Evolutionary conservation across 2,113 vertebrate genomes (phyloP), one percentile per base, ranked within the genome.

Genomic region (Riparia riparia): DNA sequence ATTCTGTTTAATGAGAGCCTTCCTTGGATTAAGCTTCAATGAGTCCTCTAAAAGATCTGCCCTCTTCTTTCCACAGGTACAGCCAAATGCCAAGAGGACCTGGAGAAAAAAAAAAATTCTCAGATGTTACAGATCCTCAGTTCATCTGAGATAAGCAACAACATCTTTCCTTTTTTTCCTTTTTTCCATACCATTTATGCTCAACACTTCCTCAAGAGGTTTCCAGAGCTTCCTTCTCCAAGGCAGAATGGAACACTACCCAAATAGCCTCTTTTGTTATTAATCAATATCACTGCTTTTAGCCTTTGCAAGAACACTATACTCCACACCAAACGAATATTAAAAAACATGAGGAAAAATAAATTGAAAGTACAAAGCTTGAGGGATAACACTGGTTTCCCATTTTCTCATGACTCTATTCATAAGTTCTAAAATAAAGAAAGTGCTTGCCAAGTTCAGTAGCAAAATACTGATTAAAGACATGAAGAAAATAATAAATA

Each of bases 201-300:
- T 76, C 47, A 22, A 82, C 34, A 22, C 15, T 79, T 86, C 61
- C 57, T 85, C 53, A 72, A 91, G 69, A 85, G 58, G 28, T 60
- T 64, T 71, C 53, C 61, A 82, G 39, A 71, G 45, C 66, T 92
- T 92, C 54, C 72, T 79, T 15, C 80, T 94, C 61, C 15, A 34
- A 64, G 49, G n/a, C 22, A 70, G 60, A 86, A 45, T 17, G 17
- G 34, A 85, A n/a, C 34, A 44, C 15, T 31, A 66, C 22, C 15
- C 65, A 92, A 68, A 81, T 8, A 86, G 13, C 9, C 21, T 92
- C n/a, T n/a, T 86, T 51, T 81, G 50, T 41, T 63, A 56, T 74
- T 81, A 56, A 92, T 65, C 74, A 93, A 50, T 90, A 73, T 12
- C 42, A 34, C 6, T 66, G 39, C 29, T 90, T 73, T 7, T 1